Base-by-base conservation (phyloP, 1,140 invertebrate species). In the Pseudoatta argentina region DNA sequence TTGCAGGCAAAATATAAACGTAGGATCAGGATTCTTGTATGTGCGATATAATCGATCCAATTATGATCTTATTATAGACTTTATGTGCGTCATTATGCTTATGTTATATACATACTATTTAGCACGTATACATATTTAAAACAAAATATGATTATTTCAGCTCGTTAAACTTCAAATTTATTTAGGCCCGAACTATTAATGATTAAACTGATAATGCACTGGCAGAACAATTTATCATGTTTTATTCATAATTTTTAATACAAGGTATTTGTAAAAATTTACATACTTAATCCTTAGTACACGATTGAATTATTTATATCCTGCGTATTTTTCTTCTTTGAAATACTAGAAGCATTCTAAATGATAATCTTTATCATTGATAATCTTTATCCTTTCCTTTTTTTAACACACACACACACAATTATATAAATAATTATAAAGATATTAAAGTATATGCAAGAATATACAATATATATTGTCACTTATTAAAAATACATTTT, bases 171-270 rank as follows among this genome's bases (percentile, higher is more conserved):
- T 10, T 71, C 21, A 59, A 82, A 61, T 21, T 21, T 59, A 24
- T 71, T 82, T 73, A 18, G 24, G 4, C 67, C 4, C 8, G 12
- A 21, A 73, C 34, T 6, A 61, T 73, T 82, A 30, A 82, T 21
- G 53, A 14, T 82, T 72, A 73, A 82, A 73, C 18, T 59, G 18
- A 82, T 73, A 82, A 73, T 0, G 5, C 24, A 44, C 24, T n/a
- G 7, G 3, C 21, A 34, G 21, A 30, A 30, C 30, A 6, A 14
- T 71, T 71, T 73, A 59, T 61, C 3, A 18, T 57, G 1, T 44
- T 21, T 21, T 12, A 34, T 44, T 44, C n/a, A 55, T 34, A 61
- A 81, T 82, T 61, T 73, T 82, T 21, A 14, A 59, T 27, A 10
- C 21, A 12, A 53, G 8, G 34, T 39, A 39, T 79, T 34, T 44